Conservation (phyloP, 2,888 invertebrate genomes). For the Geotrupes spiniger region DNA sequence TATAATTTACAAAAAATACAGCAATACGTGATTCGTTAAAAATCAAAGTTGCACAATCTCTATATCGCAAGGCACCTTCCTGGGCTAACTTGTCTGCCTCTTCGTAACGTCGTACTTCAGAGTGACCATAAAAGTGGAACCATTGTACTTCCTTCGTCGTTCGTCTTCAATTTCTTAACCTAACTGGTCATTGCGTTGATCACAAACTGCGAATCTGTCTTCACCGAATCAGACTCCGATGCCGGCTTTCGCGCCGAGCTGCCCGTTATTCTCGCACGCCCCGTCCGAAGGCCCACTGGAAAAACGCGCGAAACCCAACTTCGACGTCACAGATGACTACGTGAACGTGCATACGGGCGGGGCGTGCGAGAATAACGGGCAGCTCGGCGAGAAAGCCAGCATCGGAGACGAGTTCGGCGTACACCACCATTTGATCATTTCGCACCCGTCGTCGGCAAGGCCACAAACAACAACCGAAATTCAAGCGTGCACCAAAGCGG, state of each 20-base stretch:
- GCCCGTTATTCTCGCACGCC: conserved; percentile 78
- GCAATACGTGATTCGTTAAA: too few species aligned
- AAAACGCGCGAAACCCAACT: conserved; percentile 21
- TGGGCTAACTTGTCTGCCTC: conserved; percentile 85
- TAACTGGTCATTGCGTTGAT: conserved; percentile 83
- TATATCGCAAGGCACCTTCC: conserved; percentile 59
- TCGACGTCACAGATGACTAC: conserved; percentile 45
- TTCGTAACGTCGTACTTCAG: conserved; percentile 84
- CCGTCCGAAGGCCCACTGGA: conserved; percentile 3
- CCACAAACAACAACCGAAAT: conserved; percentile 98
- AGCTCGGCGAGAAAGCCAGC: conserved; percentile 74
- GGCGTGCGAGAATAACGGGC: conserved; percentile 83
- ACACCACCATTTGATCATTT: conserved; percentile 71
- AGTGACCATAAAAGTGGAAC: conserved; percentile 77
- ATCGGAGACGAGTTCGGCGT: conserved; percentile 91
- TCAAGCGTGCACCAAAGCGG: conserved; percentile 79
- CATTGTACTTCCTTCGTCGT: conserved; percentile 73
- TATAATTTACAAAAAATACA: too few species aligned
- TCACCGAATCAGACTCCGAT: conserved; percentile 88
- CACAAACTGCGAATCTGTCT: conserved; percentile 87
- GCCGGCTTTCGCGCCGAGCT: too few species aligned
- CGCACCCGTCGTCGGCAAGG: conserved; percentile 75
- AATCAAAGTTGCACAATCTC: too few species aligned
- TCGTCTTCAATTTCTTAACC: conserved; percentile 85
- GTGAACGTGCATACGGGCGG: conserved; percentile 88